Percentiles rank a stretch among this genome's conserved stretches.
Evolutionary conservation across 2,797 vertebrate species (phyloP).

Genomic region (Amblyopsis hoosieri): DNA sequence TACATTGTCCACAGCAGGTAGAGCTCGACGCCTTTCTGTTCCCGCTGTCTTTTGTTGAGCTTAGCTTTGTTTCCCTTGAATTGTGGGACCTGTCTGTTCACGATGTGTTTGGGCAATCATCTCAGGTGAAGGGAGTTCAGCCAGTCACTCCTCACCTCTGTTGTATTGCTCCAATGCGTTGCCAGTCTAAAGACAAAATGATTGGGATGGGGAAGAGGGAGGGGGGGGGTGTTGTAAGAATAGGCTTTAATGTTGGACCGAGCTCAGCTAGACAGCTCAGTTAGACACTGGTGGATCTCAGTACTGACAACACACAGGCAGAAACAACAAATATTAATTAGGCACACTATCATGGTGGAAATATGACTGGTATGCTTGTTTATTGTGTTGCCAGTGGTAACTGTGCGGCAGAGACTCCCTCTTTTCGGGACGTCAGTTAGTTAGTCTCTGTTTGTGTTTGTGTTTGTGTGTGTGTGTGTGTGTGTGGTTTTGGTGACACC

Average conservation of each 20-base stretch:
- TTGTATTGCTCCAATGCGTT: slow-evolving; percentile 39
- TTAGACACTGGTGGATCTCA: slow-evolving; percentile 11
- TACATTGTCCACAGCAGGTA: slow-evolving; percentile 66
- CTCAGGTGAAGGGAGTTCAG: slow-evolving; percentile 29
- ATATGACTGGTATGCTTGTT: slow-evolving; percentile 49
- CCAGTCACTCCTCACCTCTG: slow-evolving; percentile 52
- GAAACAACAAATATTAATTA: slow-evolving; percentile 54
- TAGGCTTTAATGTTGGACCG: slow-evolving; percentile 48
- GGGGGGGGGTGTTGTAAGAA: slow-evolving; percentile 5
- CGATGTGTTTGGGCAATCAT: slow-evolving; percentile 35
- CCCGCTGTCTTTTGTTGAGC: slow-evolving; percentile 45
- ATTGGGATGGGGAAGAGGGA: neutral
- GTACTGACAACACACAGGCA: slow-evolving; percentile 30
- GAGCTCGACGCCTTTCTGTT: slow-evolving; percentile 50
- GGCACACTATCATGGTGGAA: slow-evolving; percentile 35
- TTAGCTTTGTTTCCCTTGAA: slow-evolving; percentile 47
- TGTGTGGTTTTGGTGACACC: slow-evolving; percentile 44
- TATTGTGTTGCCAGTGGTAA: slow-evolving; percentile 46
- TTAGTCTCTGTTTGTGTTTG: neutral
- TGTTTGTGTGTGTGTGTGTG: slow-evolving; percentile 10
- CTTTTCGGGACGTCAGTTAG: slow-evolving; percentile 29
- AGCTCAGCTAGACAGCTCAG: slow-evolving; percentile 34
- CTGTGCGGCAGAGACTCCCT: slow-evolving; percentile 32
- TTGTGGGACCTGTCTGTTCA: slow-evolving; percentile 44
- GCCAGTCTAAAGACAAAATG: slow-evolving; percentile 22